These are phyloP conservation scores for Okapia johnstoni DNA, from an alignment of 2,113 vertebrate species.

Conservation along the genomic window DNA sequence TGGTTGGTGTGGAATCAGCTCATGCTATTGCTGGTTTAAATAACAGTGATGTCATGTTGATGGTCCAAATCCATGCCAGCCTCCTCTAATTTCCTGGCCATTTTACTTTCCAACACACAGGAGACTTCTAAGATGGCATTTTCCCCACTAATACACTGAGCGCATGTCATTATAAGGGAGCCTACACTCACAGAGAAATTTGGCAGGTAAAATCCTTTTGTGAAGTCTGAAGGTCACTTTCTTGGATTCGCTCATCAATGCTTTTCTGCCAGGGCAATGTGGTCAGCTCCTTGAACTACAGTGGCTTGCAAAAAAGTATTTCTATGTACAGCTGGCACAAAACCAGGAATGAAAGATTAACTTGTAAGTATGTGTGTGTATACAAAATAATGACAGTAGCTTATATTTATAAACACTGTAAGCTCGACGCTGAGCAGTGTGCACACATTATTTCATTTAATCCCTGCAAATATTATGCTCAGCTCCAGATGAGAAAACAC, in stretches of 20 bases:
- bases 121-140: background rate
- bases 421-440: accelerated
- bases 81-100: background rate
- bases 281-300: background rate
- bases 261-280: background rate
- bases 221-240: background rate
- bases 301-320: background rate
- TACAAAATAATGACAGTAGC: background rate
- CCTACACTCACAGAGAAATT: background rate
- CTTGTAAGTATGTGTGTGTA: background rate
- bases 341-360: background rate
- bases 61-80: background rate
- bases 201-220: accelerated
- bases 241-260: background rate
- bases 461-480: background rate
- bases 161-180: background rate
- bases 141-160: accelerated
- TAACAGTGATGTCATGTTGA: background rate
- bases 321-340: background rate
- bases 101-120: background rate
- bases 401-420: background rate
- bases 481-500: background rate
- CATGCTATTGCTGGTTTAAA: background rate
- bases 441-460: background rate
- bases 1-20: background rate